Evolutionary conservation across 2,113 vertebrate genomes (phyloP).

Genomic region (Antennarius striatus): DNA sequence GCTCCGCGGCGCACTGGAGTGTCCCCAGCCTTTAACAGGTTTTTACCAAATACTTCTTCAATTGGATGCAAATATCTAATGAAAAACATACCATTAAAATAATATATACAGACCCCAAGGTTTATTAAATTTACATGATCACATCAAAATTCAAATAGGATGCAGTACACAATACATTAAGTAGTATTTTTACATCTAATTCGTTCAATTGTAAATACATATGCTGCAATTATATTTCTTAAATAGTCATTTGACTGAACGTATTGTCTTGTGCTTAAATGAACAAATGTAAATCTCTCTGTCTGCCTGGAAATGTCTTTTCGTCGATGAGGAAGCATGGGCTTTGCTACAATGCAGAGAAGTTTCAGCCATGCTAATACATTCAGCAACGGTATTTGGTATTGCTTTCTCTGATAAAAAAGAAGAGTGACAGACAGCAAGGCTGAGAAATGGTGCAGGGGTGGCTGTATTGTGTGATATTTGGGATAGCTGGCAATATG

Average conservation of each 20-base stretch:
- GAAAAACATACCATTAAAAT: too few relatives aligned
- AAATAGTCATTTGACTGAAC: too few relatives aligned
- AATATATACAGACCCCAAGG: too few relatives aligned
- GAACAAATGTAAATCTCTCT: slow-evolving; percentile 24
- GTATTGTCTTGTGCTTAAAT: too few relatives aligned
- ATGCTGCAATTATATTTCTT: background rate
- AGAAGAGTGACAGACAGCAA: background rate
- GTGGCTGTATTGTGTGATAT: background rate
- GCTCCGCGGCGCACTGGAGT: too few relatives aligned
- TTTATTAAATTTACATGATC: too few relatives aligned
- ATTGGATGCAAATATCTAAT: background rate
- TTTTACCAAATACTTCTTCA: background rate
- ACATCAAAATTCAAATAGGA: too few relatives aligned
- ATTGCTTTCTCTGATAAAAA: slow-evolving; percentile 3
- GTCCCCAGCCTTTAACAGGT: background rate
- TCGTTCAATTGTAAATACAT: background rate
- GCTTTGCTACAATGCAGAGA: slow-evolving; percentile 13
- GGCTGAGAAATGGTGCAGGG: background rate
- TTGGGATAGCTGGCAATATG: background rate
- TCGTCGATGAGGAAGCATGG: slow-evolving; percentile 31
- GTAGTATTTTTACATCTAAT: too few relatives aligned
- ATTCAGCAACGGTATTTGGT: slow-evolving; percentile 23
- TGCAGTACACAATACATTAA: too few relatives aligned
- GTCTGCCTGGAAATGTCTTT: slow-evolving; percentile 32
- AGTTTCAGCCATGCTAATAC: slow-evolving; percentile 40